Conservation (phyloP, 2,888 invertebrate genomes). For the Melolontha melolontha region DNA sequence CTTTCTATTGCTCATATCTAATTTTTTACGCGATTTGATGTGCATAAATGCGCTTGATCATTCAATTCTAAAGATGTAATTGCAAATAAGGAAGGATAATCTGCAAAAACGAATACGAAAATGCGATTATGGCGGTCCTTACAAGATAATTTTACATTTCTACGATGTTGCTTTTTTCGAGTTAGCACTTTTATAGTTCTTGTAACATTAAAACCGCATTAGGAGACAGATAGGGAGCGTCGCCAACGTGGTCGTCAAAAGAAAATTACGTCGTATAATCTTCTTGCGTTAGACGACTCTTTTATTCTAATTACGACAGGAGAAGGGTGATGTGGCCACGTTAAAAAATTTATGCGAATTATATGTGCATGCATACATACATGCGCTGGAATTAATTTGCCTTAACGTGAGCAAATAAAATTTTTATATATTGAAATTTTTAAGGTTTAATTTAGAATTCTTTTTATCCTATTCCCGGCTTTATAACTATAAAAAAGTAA, state of each 20-base stretch:
- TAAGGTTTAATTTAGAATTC: too few relatives aligned
- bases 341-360: too few relatives aligned
- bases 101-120: conserved; percentile 7
- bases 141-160: conserved; percentile 23
- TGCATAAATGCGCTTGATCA: neutral
- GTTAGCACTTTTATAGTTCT: conserved; percentile 23
- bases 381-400: too few relatives aligned
- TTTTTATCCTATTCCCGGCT: too few relatives aligned
- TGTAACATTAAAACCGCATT: conserved; percentile 36
- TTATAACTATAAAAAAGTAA: too few relatives aligned
- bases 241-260: conserved; percentile 11
- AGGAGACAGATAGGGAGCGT: conserved; percentile 13
- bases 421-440: too few relatives aligned
- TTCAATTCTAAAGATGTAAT: neutral
- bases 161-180: conserved; percentile 14
- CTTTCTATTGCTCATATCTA: too few relatives aligned
- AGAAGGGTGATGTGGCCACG: too few relatives aligned
- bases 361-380: too few relatives aligned
- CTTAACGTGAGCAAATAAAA: too few relatives aligned
- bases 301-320: too few relatives aligned
- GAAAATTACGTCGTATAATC: conserved; percentile 21
- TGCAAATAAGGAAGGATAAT: conserved; percentile 11
- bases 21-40: neutral
- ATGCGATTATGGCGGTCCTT: conserved; percentile 2
- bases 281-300: conserved; percentile 7